Base-by-base conservation (phyloP, 2,888 invertebrate species). In the Leptinotarsa juncta region DNA sequence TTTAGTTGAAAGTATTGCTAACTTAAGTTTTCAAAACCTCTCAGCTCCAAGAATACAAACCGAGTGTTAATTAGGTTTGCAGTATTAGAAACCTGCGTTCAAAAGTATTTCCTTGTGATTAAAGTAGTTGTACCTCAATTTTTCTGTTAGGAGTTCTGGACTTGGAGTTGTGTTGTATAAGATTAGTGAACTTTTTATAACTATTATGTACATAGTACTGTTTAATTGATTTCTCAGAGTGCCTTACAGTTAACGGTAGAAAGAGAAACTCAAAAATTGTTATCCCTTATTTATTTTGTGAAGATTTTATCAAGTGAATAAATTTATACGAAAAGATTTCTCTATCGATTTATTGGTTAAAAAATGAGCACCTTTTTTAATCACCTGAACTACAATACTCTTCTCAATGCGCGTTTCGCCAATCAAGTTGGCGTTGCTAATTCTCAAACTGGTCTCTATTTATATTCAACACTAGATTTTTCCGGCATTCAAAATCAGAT, bases 181-280 rank as follows among this genome's bases (percentile, higher is more conserved):
- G 62, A 62, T 62, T 3, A 62, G 26, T 62, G 26, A 57, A 15
- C 23, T 57, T 57, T 57, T 57, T 23, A 20, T 20, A 20, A 23
- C 18, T 62, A 62, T 42, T 32, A 26, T 42, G 62, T 62, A 62
- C 32, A 62, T 62, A 62, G n/a, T 18, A 18, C n/a, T 26, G 32
- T 32, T 32, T 62, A 62, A n/a, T 26, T n/a, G 62, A n/a, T 62
- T 62, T 42, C 62, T 62, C 62, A 62, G 62, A 62, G 62, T 62
- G 62, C 62, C 62, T 62, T 62, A 18, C 23, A 57, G 57, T 20
- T 57, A 20, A 15, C 57, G 12, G 23, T 57, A 57, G 26, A 57
- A 23, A 57, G 57, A 42, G 26, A 42, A 42, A 62, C 42, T 26
- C 62, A 42, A 10, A 18, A 42, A 62, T 62, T 62, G 62, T 62